Conservation (phyloP, 2,888 invertebrate genomes). For the Scaeva pyrastri region DNA sequence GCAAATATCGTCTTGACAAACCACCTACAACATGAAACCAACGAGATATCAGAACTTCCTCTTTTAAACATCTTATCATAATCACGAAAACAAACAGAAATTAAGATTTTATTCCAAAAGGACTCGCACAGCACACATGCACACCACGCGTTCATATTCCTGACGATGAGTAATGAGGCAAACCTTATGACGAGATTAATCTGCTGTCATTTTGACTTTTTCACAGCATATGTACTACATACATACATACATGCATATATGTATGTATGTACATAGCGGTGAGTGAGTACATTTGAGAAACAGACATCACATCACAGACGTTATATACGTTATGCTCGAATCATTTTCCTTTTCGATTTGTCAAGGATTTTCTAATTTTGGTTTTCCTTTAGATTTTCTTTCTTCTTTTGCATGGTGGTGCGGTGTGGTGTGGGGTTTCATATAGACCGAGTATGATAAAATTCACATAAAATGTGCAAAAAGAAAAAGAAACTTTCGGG, state of each 20-base stretch:
- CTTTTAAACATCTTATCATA: conserved; percentile 34
- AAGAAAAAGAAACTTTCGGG: conserved; percentile 39
- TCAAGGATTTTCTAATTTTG: conserved; percentile 73
- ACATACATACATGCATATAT: too few relatives aligned
- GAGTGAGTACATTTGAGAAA: conserved; percentile 46
- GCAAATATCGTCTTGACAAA: conserved; percentile 51
- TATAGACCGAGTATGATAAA: conserved; percentile 39
- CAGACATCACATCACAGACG: conserved; percentile 31
- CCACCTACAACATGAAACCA: conserved; percentile 21
- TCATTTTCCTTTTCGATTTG: conserved; percentile 64
- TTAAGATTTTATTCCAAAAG: conserved; percentile 53
- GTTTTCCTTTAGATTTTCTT: conserved; percentile 61
- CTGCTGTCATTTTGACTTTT: conserved; percentile 62
- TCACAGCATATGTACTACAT: conserved; percentile 23
- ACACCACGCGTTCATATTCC: neutral
- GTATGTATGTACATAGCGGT: neutral
- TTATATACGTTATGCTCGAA: conserved; percentile 48
- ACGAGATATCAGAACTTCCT: conserved; percentile 6
- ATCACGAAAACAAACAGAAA: conserved; percentile 54
- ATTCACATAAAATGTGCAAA: conserved; percentile 26
- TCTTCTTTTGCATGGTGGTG: conserved; percentile 10
- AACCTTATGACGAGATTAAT: conserved; percentile 64
- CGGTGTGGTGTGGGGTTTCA: conserved; percentile 10
- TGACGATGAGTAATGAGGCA: conserved; percentile 63
- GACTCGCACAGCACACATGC: conserved; percentile 8